phyloP scores from a whole-genome alignment of 2,888 invertebrate genomes.

The Minunthozetes semirufus region DNA sequence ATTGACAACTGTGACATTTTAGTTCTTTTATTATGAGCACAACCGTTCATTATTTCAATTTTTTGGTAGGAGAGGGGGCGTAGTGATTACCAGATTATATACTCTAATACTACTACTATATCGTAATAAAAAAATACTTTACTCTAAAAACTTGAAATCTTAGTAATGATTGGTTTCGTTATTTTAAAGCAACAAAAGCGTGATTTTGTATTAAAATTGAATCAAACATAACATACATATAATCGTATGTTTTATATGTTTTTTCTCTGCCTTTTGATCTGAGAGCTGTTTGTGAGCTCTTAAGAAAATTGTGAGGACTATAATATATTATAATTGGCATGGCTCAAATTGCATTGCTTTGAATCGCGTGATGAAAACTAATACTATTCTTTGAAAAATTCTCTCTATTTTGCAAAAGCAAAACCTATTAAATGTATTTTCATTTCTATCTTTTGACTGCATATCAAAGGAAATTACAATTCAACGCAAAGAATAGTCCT shows the following conservation, averaged over 20 bases:
- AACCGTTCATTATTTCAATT: too few relatives aligned
- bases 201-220: too few relatives aligned
- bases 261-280: background rate
- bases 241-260: background rate
- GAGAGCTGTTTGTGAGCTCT: background rate
- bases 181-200: too few relatives aligned
- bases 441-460: background rate
- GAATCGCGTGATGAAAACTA: constrained; percentile 25
- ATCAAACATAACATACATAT: background rate
- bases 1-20: too few relatives aligned
- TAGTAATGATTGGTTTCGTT: too few relatives aligned
- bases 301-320: background rate
- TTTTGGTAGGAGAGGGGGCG: too few relatives aligned
- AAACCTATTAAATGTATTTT: constrained; percentile 19
- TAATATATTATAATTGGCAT: constrained; percentile 1
- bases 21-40: too few relatives aligned
- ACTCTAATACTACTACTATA: too few relatives aligned
- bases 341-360: background rate
- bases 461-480: background rate
- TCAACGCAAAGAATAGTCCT: too few relatives aligned
- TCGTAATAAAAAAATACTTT: too few relatives aligned
- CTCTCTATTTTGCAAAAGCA: constrained; percentile 13
- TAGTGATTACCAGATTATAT: too few relatives aligned
- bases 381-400: constrained; percentile 13
- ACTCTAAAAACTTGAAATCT: too few relatives aligned